Conservation (phyloP, 2,888 invertebrate species). For the Drosophila neutralis region DNA sequence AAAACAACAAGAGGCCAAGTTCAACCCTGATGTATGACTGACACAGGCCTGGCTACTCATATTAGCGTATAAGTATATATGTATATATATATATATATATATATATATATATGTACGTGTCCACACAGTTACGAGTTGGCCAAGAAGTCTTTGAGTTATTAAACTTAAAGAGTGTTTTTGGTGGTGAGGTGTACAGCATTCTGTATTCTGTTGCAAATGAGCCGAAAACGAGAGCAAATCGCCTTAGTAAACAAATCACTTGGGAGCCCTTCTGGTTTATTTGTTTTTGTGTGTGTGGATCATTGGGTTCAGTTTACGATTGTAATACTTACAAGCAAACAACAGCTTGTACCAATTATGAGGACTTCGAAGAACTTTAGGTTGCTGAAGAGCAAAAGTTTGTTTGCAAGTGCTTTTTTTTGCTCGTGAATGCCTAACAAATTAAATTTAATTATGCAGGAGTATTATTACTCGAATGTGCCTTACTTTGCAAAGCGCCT, state of each 20-base stretch:
- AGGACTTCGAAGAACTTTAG: not conserved
- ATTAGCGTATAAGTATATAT: not conserved
- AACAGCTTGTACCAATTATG: constrained; percentile 10
- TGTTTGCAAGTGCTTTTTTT: constrained; percentile 10
- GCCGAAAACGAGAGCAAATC: constrained; percentile 56
- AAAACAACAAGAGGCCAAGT: constrained; percentile 52
- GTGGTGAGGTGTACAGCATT: constrained; percentile 21
- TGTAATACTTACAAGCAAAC: constrained; percentile 30
- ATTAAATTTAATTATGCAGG: constrained; percentile 37
- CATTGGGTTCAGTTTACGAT: constrained; percentile 35
- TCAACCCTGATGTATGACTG: constrained; percentile 25
- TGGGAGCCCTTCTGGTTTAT: constrained; percentile 53
- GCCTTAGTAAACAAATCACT: constrained; percentile 56
- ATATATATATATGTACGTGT: not conserved
- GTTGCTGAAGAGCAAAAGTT: constrained; percentile 27
- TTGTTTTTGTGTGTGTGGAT: constrained; percentile 40
- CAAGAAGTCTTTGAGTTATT: constrained; percentile 67
- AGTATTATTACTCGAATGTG: constrained; percentile 11
- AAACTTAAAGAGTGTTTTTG: constrained; percentile 56
- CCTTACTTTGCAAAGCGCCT: constrained; percentile 4
- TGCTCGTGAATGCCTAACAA: constrained; percentile 29
- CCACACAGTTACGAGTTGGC: constrained; percentile 9
- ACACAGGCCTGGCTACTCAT: constrained; percentile 23
- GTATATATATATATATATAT: not conserved
- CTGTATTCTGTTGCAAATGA: constrained; percentile 51